phyloP scores from a whole-genome alignment of 2,888 invertebrate genomes.

The Elysia crispata region DNA sequence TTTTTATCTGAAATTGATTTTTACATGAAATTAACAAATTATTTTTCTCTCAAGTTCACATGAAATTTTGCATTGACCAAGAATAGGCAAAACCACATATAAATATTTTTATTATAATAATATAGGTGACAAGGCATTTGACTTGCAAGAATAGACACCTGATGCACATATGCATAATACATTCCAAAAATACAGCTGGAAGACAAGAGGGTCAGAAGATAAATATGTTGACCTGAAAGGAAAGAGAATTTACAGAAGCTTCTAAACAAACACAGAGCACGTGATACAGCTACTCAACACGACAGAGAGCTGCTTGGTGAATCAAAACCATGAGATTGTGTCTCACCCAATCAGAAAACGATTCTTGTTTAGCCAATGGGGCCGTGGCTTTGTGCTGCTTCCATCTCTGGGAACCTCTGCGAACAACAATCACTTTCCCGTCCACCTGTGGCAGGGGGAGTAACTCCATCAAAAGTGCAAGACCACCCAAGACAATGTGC shows the following conservation, averaged over 20 bases:
- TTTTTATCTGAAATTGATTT: too few species aligned
- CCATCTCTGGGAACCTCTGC: conserved; percentile 59
- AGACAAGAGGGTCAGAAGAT: not conserved
- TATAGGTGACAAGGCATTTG: too few species aligned
- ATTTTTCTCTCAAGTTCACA: too few species aligned
- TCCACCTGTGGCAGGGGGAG: conserved; percentile 44
- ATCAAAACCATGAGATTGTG: not conserved
- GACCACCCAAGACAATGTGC: not conserved
- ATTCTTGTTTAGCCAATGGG: conserved; percentile 75
- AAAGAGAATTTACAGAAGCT: not conserved
- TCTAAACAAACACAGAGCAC: not conserved
- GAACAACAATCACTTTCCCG: conserved; percentile 44
- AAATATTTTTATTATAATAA: too few species aligned
- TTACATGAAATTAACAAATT: too few species aligned
- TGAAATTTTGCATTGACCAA: too few species aligned
- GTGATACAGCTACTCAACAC: not conserved
- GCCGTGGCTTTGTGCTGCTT: conserved; percentile 62
- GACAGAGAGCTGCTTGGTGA: conserved; percentile 10
- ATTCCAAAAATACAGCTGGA: not conserved
- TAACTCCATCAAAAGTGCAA: conserved; percentile 45
- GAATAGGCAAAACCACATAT: too few species aligned
- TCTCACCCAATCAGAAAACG: conserved; percentile 74
- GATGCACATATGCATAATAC: too few species aligned
- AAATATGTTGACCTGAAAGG: not conserved
- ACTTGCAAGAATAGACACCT: too few species aligned